Conservation (phyloP, 2,888 invertebrate species). For the Hermaeophaga mercurialis region DNA sequence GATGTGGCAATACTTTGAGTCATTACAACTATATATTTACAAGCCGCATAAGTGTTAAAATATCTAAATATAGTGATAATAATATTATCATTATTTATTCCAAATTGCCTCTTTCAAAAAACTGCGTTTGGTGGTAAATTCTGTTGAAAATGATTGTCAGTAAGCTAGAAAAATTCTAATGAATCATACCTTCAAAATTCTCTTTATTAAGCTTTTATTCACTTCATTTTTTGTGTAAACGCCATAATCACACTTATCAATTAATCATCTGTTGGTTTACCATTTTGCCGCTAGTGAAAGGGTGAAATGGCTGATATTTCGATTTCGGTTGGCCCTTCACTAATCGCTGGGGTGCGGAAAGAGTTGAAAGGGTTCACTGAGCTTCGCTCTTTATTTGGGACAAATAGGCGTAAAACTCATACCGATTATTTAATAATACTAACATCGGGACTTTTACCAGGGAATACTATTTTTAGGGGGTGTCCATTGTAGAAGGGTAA, state of each 20-base stretch:
- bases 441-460: slow-evolving; percentile 16
- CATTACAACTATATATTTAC: no score
- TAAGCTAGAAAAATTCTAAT: no score
- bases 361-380: slow-evolving; percentile 35
- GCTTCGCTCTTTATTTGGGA: slow-evolving; percentile 23
- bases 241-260: neutral
- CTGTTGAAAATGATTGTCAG: no score
- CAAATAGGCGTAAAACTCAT: slow-evolving; percentile 35
- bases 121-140: no score
- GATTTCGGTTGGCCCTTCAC: slow-evolving; percentile 15
- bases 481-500: neutral
- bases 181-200: no score
- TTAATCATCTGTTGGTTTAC: slow-evolving; percentile 16
- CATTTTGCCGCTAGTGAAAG: slow-evolving; percentile 30
- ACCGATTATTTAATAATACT: slow-evolving; percentile 30
- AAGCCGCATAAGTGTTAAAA: no score
- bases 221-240: neutral
- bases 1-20: no score
- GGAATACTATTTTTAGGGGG: neutral
- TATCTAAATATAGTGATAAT: no score
- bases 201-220: no score
- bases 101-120: no score
- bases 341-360: slow-evolving; percentile 36
- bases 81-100: no score
- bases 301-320: slow-evolving; percentile 28